A percentile compares a stretch with the other conserved stretches of the same genome.
Evolutionary conservation across 2,797 vertebrate genomes (phyloP).

Genomic region (Argya squamiceps): DNA sequence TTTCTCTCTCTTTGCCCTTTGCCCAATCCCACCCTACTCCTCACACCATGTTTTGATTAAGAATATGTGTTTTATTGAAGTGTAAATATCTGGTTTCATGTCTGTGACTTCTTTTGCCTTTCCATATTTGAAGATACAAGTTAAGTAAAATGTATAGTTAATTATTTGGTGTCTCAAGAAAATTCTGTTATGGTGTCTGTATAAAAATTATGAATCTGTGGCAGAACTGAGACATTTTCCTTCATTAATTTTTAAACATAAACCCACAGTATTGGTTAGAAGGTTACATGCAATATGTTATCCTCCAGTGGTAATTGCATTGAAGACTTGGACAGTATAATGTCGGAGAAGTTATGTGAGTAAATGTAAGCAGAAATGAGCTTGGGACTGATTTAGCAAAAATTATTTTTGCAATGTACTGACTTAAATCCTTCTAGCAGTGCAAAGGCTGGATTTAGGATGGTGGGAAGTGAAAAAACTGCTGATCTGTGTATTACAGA

Average conservation of each 20-base stretch:
- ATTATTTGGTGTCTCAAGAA: background rate
- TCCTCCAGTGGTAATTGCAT: background rate
- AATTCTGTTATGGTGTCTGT: background rate
- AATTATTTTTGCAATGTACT: background rate
- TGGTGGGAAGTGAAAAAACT: background rate
- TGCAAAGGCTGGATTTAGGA: background rate
- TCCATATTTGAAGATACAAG: background rate
- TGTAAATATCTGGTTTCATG: background rate
- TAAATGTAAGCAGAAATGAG: background rate
- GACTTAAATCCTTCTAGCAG: background rate
- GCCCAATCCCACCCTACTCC: too few relatives aligned
- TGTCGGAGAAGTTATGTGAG: background rate
- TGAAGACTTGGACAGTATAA: background rate
- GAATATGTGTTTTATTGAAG: background rate
- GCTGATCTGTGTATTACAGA: background rate
- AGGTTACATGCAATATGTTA: background rate
- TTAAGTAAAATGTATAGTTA: background rate
- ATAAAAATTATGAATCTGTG: background rate
- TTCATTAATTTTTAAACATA: background rate
- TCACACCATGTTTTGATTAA: background rate
- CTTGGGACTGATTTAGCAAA: background rate
- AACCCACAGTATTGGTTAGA: background rate
- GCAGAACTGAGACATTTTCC: background rate
- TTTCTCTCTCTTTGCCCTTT: background rate
- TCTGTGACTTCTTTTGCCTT: background rate